Conservation (phyloP, 2,888 invertebrate genomes). For the Troides oblongomaculatus region DNA sequence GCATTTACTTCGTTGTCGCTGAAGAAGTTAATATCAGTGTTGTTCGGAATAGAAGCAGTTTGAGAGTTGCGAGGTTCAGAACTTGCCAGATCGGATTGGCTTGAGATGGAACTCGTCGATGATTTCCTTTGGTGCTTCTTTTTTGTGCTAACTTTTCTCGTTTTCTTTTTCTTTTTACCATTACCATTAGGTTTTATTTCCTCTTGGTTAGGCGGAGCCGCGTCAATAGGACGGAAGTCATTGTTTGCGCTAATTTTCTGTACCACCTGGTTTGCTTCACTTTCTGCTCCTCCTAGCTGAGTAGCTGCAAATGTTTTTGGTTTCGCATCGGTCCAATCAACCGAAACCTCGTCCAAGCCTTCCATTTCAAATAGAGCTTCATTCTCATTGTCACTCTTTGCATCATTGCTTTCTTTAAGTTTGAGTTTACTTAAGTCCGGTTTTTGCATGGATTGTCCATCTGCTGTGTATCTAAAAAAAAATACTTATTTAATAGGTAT, state of each 20-base stretch:
- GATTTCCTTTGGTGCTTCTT: constrained; percentile 89
- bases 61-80: constrained; percentile 65
- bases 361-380: constrained; percentile 86
- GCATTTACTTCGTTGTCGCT: constrained; percentile 95
- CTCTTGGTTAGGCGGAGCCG: constrained; percentile 56
- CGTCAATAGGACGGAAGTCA: constrained; percentile 82
- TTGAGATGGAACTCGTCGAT: constrained; percentile 77
- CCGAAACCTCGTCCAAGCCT: constrained; percentile 78
- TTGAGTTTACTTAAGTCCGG: constrained; percentile 78
- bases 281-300: constrained; percentile 68
- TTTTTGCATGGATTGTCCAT: constrained; percentile 78
- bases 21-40: constrained; percentile 85
- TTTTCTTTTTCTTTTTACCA: constrained; percentile 86
- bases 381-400: constrained; percentile 57
- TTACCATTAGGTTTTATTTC: constrained; percentile 78
- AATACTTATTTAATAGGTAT: background rate
- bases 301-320: constrained; percentile 80
- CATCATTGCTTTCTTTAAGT: constrained; percentile 44
- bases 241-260: constrained; percentile 82
- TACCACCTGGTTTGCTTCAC: constrained; percentile 76
- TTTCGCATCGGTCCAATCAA: constrained; percentile 74
- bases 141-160: constrained; percentile 88
- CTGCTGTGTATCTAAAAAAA: constrained; percentile 77
- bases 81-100: constrained; percentile 75
- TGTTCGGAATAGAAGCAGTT: constrained; percentile 58